Conservation (phyloP, 92 coral and sea anemone genomes). For the Paragorgia papillata region DNA sequence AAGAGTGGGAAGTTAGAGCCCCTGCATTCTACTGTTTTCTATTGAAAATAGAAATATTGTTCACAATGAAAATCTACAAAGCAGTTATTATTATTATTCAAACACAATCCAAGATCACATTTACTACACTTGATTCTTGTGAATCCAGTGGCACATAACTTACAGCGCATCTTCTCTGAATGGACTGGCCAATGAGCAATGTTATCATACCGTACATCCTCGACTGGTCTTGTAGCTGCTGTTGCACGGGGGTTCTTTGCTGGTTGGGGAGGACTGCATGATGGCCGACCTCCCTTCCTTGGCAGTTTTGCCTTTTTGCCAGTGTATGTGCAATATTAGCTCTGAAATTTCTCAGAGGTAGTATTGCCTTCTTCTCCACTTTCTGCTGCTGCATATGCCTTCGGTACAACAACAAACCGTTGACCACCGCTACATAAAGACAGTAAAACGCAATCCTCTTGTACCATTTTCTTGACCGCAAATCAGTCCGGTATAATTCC, state of each 20-base stretch:
- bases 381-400: conserved; percentile 13
- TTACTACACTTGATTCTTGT: conserved; percentile 1
- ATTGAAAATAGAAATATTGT: neutral
- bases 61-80: neutral
- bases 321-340: conserved; percentile 7
- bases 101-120: conserved; percentile 21
- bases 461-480: too few relatives aligned
- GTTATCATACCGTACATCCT: neutral
- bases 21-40: too few relatives aligned
- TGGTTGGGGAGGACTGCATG: conserved; percentile 13
- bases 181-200: conserved; percentile 7
- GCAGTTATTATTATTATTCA: conserved; percentile 26
- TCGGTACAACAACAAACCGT: conserved; percentile 24
- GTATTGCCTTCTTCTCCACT: neutral
- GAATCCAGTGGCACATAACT: neutral
- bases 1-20: too few relatives aligned
- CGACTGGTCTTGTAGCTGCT: conserved; percentile 7
- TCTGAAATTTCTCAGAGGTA: conserved; percentile 11
- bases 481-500: too few relatives aligned
- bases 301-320: neutral
- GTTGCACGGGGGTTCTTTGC: conserved; percentile 11
- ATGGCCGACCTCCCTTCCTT: conserved; percentile 23
- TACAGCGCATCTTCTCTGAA: conserved; percentile 16
- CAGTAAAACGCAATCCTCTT: too few relatives aligned
- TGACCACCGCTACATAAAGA: too few relatives aligned